Base-by-base conservation (phyloP, 2,113 vertebrate genomes). In the Sapayoa aenigma region DNA sequence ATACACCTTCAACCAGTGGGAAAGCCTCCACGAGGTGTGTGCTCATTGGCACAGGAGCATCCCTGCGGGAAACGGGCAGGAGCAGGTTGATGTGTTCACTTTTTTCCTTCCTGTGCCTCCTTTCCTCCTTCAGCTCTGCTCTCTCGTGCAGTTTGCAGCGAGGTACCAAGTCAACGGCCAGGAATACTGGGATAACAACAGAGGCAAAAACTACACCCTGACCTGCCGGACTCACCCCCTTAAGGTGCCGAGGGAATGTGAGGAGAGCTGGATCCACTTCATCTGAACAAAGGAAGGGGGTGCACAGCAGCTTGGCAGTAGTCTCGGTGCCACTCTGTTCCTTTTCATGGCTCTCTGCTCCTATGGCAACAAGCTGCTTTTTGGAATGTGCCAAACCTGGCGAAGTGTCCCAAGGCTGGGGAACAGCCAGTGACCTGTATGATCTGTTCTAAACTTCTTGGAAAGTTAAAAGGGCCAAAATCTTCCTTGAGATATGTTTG, bases 201-300 rank as follows among this genome's bases (percentile, higher is more conserved):
- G 95, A 2, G 98, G 98, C 37, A 94, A 81, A 5, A 98, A 99
- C 97, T 99, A 99, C 97, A 98, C 97, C 78, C 98, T 99, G 39
- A 98, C 97, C 1, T 99, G 98, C 89, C 97, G 98, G 93, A 97
- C 96, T 88, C 99, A 99, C 77, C 98, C 98, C 28, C 97, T 99
- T 63, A 98, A 97, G 18, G 97, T 99, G 94, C 99, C 99, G 0
- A 98, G 97, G 31, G 99, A 99, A 89, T 99, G 98, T n/a, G 98
- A 99, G 81, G 98, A 98, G 58, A 99, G 99, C 97, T 98, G 99
- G 98, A 98, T 99, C 97, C 99, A 99, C 94, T 99, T 99, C 88
- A 98, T 98, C 89, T 99, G 96, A 99, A 18, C 11, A 3, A 49
- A 59, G 35, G 24, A 9, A 19, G 28, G 5, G 31, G 18, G 21